Evolutionary conservation across 2,888 invertebrate species (phyloP).

Genomic region (Fabriciana adippe): DNA sequence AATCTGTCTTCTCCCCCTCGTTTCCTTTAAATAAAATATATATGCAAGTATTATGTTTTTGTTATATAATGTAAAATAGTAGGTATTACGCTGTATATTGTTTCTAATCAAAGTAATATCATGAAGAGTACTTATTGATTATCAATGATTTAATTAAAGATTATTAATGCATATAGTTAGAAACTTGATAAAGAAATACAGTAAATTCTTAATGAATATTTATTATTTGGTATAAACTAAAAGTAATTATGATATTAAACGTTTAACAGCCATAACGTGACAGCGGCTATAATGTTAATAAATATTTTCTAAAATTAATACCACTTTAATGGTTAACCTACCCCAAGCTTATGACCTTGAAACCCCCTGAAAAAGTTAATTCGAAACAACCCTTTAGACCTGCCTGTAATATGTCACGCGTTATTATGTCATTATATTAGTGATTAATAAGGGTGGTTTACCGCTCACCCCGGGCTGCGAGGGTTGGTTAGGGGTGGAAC

Average conservation of each 20-base stretch:
- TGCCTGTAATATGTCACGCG: slow-evolving; percentile 33
- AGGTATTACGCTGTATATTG: too few species aligned
- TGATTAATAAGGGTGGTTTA: slow-evolving; percentile 36
- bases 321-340: slow-evolving; percentile 24
- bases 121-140: too few species aligned
- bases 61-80: too few species aligned
- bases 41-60: too few species aligned
- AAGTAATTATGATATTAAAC: background rate
- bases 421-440: slow-evolving; percentile 35
- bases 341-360: slow-evolving; percentile 32
- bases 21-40: too few species aligned
- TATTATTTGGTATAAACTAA: too few species aligned
- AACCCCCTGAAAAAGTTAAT: slow-evolving; percentile 18
- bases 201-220: too few species aligned
- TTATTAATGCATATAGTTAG: too few species aligned
- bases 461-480: slow-evolving; percentile 38
- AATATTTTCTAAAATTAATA: slow-evolving; percentile 8
- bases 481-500: slow-evolving; percentile 6
- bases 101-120: too few species aligned
- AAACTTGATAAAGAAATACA: too few species aligned
- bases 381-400: slow-evolving; percentile 34
- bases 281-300: slow-evolving; percentile 5
- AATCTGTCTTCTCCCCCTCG: too few species aligned
- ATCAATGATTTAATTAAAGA: too few species aligned
- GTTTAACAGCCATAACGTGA: slow-evolving; percentile 6